phyloP scores from a whole-genome alignment of 2,113 vertebrate species.

The Oryzias curvinotus region DNA sequence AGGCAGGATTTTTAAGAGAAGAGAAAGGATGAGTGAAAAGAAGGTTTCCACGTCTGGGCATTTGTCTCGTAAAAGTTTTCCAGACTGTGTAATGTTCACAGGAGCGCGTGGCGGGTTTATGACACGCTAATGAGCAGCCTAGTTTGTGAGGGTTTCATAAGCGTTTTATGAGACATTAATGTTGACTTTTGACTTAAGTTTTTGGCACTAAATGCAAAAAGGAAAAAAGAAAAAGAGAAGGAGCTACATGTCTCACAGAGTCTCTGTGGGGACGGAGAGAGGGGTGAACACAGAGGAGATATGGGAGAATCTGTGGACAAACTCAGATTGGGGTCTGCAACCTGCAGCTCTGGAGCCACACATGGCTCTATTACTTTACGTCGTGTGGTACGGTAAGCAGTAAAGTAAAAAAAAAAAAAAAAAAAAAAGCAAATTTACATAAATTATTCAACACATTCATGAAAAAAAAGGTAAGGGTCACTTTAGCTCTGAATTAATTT shows the following conservation, averaged over 20 bases:
- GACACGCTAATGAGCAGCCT: slow-evolving; percentile 25
- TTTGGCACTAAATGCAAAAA: background rate
- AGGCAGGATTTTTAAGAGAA: background rate
- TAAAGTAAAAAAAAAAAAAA: no score
- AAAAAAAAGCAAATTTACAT: no score
- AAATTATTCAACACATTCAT: no score
- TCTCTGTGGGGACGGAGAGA: background rate
- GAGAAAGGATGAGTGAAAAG: slow-evolving; percentile 5
- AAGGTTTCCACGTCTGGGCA: slow-evolving; percentile 22
- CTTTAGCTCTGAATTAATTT: no score
- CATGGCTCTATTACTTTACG: no score
- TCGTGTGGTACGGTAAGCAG: no score
- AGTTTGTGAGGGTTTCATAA: slow-evolving; percentile 13
- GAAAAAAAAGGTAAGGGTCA: no score
- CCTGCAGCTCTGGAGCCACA: no score
- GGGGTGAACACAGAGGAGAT: no score
- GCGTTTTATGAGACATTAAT: slow-evolving; percentile 17
- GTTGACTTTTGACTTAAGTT: background rate
- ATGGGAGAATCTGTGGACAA: no score
- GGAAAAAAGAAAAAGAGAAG: background rate
- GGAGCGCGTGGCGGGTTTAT: slow-evolving; percentile 32
- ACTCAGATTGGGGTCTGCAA: no score
- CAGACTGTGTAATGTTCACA: slow-evolving; percentile 21
- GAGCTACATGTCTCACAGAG: background rate
- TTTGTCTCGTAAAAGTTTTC: slow-evolving; percentile 39